Base-by-base conservation (phyloP, 2,113 vertebrate genomes). In the Callaeas wilsoni region DNA sequence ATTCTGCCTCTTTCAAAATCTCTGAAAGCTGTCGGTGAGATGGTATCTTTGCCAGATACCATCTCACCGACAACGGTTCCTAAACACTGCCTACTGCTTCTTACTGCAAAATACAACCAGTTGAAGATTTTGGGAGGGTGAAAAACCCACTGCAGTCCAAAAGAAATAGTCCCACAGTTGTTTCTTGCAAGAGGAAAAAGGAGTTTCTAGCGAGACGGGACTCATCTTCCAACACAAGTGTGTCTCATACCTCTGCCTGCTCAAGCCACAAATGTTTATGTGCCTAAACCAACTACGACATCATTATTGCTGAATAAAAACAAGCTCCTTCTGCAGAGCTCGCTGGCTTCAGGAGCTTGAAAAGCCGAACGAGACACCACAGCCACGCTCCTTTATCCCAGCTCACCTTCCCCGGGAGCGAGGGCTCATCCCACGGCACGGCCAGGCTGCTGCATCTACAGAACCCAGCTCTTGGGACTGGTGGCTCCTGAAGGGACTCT, bases 351-450 rank as follows among this genome's bases (percentile, higher is more conserved):
- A 23, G 29, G 26, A 81, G 33, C 52, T 27, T 5, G 1, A 65
- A 62, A 67, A n/a, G 30, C n/a, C 42, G 47, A 49, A 17, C 0
- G 0, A 17, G 87, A 39, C 26, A 52, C 20, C 2, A 0, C 50
- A 39, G 8, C 11, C 62, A 35, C 1, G 1, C 3, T 9, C 23
- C 64, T 29, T 32, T 5, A 16, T 75, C 30, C 35, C 15, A n/a
- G n/a, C 46, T 70, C 52, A 20, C 52, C 69, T 37, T 47, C 39
- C 62, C 41, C 3, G 0, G 47, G 37, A 52, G 27, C 39, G 13
- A 83, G 30, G 59, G 22, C 29, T 78, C 19, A 4, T 71, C 50
- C 67, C 42, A 14, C 1, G 0, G 50, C 26, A 65, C 15, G 56
- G 39, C 7, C 2, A 0, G 44, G 70, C 65, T 74, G 30, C 37